Conservation (phyloP, 2,797 vertebrate genomes). For the Otolemur crassicaudatus region DNA sequence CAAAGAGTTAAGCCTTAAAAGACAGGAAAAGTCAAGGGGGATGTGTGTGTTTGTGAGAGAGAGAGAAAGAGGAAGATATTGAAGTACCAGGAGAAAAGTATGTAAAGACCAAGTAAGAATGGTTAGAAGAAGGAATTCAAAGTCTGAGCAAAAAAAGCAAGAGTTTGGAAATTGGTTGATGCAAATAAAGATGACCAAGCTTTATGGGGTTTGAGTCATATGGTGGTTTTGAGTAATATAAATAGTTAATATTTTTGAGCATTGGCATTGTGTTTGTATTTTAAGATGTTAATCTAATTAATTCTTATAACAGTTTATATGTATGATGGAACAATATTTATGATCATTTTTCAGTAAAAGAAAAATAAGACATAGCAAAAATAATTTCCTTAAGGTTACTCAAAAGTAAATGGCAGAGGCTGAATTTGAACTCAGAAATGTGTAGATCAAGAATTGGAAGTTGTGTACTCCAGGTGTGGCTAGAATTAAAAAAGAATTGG, state of each 20-base stretch:
- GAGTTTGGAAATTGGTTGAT: neutral
- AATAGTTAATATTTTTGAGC: neutral
- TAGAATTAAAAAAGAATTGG: too few species aligned
- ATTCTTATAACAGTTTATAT: neutral
- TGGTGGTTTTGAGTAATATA: neutral
- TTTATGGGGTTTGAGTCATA: neutral
- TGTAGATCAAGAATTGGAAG: neutral
- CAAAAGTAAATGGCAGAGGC: neutral
- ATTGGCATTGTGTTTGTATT: neutral
- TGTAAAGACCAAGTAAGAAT: neutral
- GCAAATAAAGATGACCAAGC: neutral
- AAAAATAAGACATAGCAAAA: neutral
- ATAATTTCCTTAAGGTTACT: neutral
- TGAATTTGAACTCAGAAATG: neutral
- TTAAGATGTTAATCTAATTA: neutral
- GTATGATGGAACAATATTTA: neutral
- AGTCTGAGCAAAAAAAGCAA: neutral
- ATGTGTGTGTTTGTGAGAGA: neutral
- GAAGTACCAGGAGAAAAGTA: neutral
- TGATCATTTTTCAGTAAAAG: neutral
- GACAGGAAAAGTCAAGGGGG: neutral
- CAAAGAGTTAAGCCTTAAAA: neutral
- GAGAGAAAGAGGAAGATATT: neutral
- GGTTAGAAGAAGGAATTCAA: neutral
- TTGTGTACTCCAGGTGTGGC: neutral